phyloP scores from a whole-genome alignment of 2,888 invertebrate genomes.

The Glaucopsyche alexis region DNA sequence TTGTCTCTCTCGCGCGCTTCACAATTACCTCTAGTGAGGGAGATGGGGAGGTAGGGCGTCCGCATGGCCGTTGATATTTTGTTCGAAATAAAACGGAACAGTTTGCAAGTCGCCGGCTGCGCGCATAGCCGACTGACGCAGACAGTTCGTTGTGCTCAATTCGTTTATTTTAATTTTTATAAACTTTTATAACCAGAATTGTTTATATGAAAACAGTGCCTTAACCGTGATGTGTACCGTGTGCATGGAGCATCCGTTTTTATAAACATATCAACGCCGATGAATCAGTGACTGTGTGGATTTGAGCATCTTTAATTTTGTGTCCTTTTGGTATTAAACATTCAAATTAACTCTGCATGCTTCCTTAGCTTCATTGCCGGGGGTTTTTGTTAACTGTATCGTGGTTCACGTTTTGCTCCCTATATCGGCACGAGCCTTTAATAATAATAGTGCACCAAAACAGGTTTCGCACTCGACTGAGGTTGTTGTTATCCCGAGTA shows the following conservation, averaged over 20 bases:
- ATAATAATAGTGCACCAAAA: conserved; percentile 78
- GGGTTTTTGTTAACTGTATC: conserved; percentile 64
- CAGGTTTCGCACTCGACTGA: conserved; percentile 75
- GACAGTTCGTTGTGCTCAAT: conserved; percentile 69
- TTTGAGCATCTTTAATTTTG: conserved; percentile 58
- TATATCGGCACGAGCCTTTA: conserved; percentile 77
- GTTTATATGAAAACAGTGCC: conserved; percentile 64
- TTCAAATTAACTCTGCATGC: conserved; percentile 55
- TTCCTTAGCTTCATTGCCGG: conserved; percentile 49
- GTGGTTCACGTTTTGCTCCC: conserved; percentile 64
- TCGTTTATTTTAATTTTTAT: conserved; percentile 61
- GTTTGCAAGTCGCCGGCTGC: conserved; percentile 78
- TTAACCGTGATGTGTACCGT: conserved; percentile 74
- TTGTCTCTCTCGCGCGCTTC: conserved; percentile 58
- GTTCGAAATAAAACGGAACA: conserved; percentile 70
- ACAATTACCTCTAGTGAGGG: conserved; percentile 57
- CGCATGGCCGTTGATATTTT: conserved; percentile 73
- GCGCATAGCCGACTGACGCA: conserved; percentile 69
- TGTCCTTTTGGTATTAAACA: conserved; percentile 75
- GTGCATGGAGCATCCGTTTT: conserved; percentile 63
- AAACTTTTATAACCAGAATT: conserved; percentile 56
- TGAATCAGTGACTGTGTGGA: conserved; percentile 62
- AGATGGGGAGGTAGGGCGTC: conserved; percentile 71
- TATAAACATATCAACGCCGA: conserved; percentile 51
- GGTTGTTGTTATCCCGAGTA: conserved; percentile 66